A percentile compares a stretch with the other conserved stretches of the same genome.
These are phyloP conservation scores for Mormyrops attenuatus DNA, from an alignment of 2,797 vertebrate genomes.

Conservation along the genomic window DNA sequence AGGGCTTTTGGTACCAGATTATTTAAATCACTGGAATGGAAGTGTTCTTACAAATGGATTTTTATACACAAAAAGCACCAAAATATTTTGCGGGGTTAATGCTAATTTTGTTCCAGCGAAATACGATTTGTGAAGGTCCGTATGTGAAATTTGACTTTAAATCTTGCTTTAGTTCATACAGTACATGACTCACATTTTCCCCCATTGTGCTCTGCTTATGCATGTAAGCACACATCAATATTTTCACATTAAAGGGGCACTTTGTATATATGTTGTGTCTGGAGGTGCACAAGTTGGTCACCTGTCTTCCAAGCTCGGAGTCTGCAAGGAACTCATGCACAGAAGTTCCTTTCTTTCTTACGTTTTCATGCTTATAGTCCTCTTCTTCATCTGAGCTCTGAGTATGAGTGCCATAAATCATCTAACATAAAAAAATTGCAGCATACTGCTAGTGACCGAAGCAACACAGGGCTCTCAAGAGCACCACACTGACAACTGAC, in stretches of 20 bases:
- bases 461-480: background rate
- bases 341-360: constrained; percentile 75
- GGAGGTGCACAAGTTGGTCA: constrained; percentile 45
- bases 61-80: background rate
- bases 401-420: constrained; percentile 66
- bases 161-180: background rate
- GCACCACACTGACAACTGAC: background rate
- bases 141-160: background rate
- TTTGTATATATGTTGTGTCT: background rate
- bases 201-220: background rate
- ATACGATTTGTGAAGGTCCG: background rate
- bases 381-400: constrained; percentile 88
- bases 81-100: background rate
- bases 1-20: background rate
- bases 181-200: background rate
- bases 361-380: constrained; percentile 56
- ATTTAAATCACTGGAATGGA: background rate
- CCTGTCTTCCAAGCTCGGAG: constrained; percentile 87
- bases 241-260: background rate
- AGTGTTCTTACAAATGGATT: background rate
- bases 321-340: constrained; percentile 93
- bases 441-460: constrained; percentile 60
- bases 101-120: background rate
- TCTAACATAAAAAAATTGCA: constrained; percentile 58
- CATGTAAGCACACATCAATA: background rate